These are phyloP conservation scores for Lordiphosa andalusiaca DNA, from an alignment of 2,888 invertebrate species.

Conservation along the genomic window DNA sequence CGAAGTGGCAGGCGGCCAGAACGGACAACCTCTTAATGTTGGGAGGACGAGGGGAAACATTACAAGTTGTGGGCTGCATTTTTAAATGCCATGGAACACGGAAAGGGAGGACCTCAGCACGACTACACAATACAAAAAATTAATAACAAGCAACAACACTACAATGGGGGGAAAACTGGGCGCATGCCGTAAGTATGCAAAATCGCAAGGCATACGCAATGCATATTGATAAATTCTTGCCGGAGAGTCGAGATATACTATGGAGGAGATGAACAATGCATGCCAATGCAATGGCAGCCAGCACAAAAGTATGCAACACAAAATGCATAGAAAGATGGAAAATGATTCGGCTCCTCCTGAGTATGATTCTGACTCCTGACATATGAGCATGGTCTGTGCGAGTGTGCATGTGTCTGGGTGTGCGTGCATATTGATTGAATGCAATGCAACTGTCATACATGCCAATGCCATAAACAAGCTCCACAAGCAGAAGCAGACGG, in stretches of 20 bases:
- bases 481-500: constrained; percentile 18
- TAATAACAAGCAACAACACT: constrained; percentile 7
- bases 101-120: constrained; percentile 4
- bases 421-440: constrained; percentile 59
- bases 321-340: constrained; percentile 39
- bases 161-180: constrained; percentile 18
- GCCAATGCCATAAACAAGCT: constrained; percentile 57
- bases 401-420: constrained; percentile 12
- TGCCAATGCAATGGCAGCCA: constrained; percentile 16
- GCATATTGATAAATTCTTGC: constrained; percentile 58
- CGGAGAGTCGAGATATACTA: constrained; percentile 13
- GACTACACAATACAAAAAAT: constrained; percentile 5
- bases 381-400: constrained; percentile 14
- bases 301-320: constrained; percentile 38
- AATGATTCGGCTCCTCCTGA: constrained; percentile 10
- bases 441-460: constrained; percentile 60
- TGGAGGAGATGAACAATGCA: constrained; percentile 6
- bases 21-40: constrained; percentile 15
- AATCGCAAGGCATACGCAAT: constrained; percentile 44
- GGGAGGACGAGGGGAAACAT: neutral
- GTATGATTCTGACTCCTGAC: constrained; percentile 12
- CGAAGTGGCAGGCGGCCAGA: constrained; percentile 29
- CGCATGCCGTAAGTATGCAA: constrained; percentile 44
- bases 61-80: constrained; percentile 5
- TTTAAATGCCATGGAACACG: constrained; percentile 7